Percentiles rank a stretch among this genome's conserved stretches.
These are phyloP conservation scores for Oscheius sp. DNA, from an alignment of 2,888 invertebrate species.

Conservation along the genomic window DNA sequence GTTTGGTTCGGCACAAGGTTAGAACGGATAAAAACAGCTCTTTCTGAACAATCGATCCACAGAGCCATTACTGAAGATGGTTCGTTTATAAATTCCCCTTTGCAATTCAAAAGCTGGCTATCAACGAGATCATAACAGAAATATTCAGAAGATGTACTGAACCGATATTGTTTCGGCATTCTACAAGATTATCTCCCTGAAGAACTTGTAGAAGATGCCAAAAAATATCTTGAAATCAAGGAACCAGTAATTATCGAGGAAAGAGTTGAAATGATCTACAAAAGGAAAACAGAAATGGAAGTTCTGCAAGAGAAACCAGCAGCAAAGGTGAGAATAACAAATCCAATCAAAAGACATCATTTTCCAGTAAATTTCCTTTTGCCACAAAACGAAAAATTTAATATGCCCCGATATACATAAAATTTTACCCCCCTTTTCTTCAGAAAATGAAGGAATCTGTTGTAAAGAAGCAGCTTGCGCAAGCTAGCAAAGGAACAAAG, in stretches of 20 bases:
- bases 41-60: conserved; percentile 47
- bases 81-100: conserved; percentile 31
- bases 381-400: no score
- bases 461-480: conserved; percentile 58
- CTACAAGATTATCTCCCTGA: conserved; percentile 48
- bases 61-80: conserved; percentile 45
- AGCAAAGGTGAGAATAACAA: conserved; percentile 18
- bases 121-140: neutral
- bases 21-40: conserved; percentile 44
- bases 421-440: neutral
- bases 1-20: conserved; percentile 60
- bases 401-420: neutral
- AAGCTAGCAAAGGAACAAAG: conserved; percentile 65
- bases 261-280: conserved; percentile 17
- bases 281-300: conserved; percentile 33
- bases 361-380: no score
- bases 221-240: conserved; percentile 41
- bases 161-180: conserved; percentile 54
- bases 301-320: neutral
- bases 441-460: conserved; percentile 52
- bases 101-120: neutral
- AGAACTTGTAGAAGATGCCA: conserved; percentile 17
- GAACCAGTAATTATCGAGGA: conserved; percentile 35
- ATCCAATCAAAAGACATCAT: no score
- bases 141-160: conserved; percentile 46